phyloP scores from a whole-genome alignment of 1,140 invertebrate genomes.

The Nebria ingens region DNA sequence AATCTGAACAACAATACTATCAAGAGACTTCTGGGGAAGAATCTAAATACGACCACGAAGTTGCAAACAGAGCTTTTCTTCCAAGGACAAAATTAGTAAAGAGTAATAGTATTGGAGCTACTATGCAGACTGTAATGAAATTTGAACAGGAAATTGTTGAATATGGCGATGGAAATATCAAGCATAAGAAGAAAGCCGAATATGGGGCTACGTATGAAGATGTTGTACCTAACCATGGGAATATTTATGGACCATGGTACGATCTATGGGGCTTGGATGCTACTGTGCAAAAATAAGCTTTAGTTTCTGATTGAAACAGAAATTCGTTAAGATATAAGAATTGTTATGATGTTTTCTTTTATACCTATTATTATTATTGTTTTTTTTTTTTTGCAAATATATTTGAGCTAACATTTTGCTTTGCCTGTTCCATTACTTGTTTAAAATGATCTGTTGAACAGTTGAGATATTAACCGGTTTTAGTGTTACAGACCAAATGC shows the following conservation, averaged over 20 bases:
- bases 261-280: constrained; percentile 66
- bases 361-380: constrained; percentile 14
- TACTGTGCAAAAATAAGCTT: constrained; percentile 39
- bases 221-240: constrained; percentile 42
- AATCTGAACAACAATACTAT: constrained; percentile 34
- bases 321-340: too few species aligned
- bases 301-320: too few species aligned
- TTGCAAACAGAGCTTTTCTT: constrained; percentile 49
- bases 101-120: constrained; percentile 35
- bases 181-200: constrained; percentile 36
- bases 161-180: constrained; percentile 35
- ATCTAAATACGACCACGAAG: constrained; percentile 49
- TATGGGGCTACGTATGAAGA: constrained; percentile 42
- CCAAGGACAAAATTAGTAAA: constrained; percentile 59
- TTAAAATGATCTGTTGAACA: constrained; percentile 15
- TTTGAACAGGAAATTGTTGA: constrained; percentile 32
- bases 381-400: constrained; percentile 21
- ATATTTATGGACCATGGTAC: constrained; percentile 79
- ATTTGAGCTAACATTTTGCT: constrained; percentile 18
- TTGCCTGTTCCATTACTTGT: constrained; percentile 15
- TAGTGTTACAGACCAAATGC: constrained; percentile 58
- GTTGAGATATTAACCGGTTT: constrained; percentile 13
- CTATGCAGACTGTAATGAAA: constrained; percentile 25
- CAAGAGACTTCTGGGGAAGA: constrained; percentile 48
- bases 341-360: too few species aligned